phyloP scores from a whole-genome alignment of 1,140 invertebrate species.

The Nasonia longicornis region DNA sequence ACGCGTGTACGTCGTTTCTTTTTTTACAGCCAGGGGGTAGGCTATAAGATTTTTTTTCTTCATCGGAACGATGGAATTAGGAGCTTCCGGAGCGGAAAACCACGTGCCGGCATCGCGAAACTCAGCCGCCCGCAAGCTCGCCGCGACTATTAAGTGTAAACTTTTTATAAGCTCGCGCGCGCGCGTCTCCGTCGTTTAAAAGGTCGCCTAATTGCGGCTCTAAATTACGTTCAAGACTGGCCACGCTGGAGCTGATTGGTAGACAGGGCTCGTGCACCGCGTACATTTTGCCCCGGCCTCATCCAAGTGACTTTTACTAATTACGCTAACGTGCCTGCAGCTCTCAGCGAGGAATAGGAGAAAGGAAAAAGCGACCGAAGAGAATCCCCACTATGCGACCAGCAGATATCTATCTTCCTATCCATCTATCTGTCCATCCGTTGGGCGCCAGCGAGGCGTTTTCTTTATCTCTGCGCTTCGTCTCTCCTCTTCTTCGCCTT shows the following conservation, averaged over 20 bases:
- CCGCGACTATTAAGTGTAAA: slow-evolving; percentile 20
- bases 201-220: slow-evolving; percentile 38
- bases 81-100: too few species aligned
- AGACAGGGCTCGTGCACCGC: slow-evolving; percentile 30
- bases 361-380: not conserved
- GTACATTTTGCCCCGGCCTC: slow-evolving; percentile 23
- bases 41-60: not conserved
- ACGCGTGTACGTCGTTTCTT: not conserved
- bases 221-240: slow-evolving; percentile 33
- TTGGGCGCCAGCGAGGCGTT: not conserved
- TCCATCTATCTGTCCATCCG: slow-evolving; percentile 7
- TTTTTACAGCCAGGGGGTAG: not conserved
- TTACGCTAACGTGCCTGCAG: slow-evolving; percentile 34
- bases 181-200: slow-evolving; percentile 8
- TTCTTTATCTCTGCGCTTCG: not conserved
- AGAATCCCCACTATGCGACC: slow-evolving; percentile 1
- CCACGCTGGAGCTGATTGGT: slow-evolving; percentile 19
- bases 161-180: slow-evolving; percentile 20
- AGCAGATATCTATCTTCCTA: slow-evolving; percentile 1
- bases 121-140: not conserved
- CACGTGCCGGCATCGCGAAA: too few species aligned
- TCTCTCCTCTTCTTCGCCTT: not conserved
- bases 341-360: not conserved
- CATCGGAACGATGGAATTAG: not conserved
- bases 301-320: slow-evolving; percentile 35